Percentiles rank a stretch among this genome's conserved stretches.
Conservation (phyloP, 2,113 vertebrate genomes). For the Accipiter cooperii region DNA sequence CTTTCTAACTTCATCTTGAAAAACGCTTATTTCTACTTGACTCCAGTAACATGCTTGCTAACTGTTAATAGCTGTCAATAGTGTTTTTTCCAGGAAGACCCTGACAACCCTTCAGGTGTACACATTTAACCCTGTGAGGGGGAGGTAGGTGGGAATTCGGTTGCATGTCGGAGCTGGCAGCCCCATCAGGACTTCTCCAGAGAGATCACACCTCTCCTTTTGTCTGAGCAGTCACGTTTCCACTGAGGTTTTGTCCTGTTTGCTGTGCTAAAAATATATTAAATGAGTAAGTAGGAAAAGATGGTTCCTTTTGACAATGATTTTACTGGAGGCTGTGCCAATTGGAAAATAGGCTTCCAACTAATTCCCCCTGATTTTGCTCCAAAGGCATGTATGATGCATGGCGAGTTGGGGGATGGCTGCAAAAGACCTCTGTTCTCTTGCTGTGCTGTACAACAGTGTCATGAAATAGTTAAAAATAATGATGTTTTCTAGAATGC, state of each 20-base stretch:
- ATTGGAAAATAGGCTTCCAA: not conserved
- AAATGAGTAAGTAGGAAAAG: not conserved
- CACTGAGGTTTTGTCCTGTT: not conserved
- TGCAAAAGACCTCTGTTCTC: not conserved
- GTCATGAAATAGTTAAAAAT: not conserved
- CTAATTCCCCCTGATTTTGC: not conserved
- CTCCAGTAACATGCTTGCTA: not conserved
- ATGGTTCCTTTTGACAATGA: not conserved
- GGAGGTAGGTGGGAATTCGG: not conserved
- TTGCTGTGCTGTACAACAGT: not conserved
- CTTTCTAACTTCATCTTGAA: not conserved
- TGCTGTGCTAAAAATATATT: not conserved
- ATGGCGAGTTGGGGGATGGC: not conserved
- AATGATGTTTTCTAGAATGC: not conserved
- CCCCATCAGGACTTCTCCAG: not conserved
- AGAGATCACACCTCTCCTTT: not conserved
- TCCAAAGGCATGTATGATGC: fast-evolving
- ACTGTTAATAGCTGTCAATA: not conserved
- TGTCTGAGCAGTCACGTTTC: not conserved
- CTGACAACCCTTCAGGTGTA: not conserved
- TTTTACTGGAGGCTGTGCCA: not conserved
- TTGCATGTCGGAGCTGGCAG: not conserved
- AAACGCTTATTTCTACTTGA: not conserved
- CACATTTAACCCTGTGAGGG: not conserved
- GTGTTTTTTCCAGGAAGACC: not conserved